phyloP scores from a whole-genome alignment of 2,888 invertebrate genomes.

The Geotrupes spiniger region DNA sequence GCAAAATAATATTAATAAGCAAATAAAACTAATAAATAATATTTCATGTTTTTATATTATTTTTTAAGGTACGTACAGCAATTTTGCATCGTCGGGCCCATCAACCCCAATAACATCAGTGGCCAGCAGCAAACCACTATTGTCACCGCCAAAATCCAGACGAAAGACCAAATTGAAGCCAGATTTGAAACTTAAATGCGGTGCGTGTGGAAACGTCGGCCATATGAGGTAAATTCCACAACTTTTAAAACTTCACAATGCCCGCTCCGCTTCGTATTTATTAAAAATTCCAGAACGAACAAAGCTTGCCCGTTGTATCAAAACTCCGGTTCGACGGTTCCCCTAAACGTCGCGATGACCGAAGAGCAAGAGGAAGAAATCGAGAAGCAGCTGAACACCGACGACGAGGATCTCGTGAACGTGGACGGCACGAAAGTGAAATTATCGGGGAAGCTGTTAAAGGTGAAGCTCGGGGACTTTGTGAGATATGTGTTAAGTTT shows the following conservation, averaged over 20 bases:
- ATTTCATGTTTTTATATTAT: too few relatives aligned
- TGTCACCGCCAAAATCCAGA: constrained; percentile 59
- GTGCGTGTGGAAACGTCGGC: constrained; percentile 90
- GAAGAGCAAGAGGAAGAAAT: constrained; percentile 84
- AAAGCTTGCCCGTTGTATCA: constrained; percentile 96
- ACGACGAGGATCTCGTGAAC: constrained; percentile 85
- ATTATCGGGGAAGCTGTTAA: constrained; percentile 81
- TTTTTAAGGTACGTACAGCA: too few relatives aligned
- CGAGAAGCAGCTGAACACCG: constrained; percentile 71
- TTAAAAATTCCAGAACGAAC: constrained; percentile 69
- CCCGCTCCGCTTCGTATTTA: too few relatives aligned
- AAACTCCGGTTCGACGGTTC: constrained; percentile 59
- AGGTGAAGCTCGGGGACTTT: constrained; percentile 51
- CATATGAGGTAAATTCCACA: constrained; percentile 57
- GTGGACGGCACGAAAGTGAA: constrained; percentile 95
- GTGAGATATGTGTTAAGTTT: constrained; percentile 1
- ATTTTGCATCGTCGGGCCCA: too few relatives aligned
- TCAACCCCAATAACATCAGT: constrained; percentile 35
- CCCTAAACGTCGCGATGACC: constrained; percentile 68
- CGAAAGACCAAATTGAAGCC: constrained; percentile 85
- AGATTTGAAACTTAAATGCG: constrained; percentile 90
- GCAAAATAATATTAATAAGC: too few relatives aligned
- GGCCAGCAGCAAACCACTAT: constrained; percentile 30
- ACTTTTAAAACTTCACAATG: background rate
- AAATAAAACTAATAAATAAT: too few relatives aligned